phyloP scores from a whole-genome alignment of 2,113 vertebrate species.

The Xenopus tropicalis region UCB_Xtro_10.0 CM004444.2:90300501-90301000 shows the following conservation, averaged over 20 bases:
- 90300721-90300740: neutral
- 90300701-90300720: conserved; percentile 69
- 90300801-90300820: too few species aligned
- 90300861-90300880: too few species aligned
- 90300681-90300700: conserved; percentile 99
- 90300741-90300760: neutral
- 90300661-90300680: conserved; percentile 91
- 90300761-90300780: too few species aligned
- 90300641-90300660: conserved; percentile 80
- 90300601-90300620: conserved; percentile 1
- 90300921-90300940: too few species aligned
- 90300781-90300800: too few species aligned
- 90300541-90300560: conserved; percentile 6
- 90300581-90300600: conserved; percentile 22
- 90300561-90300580: conserved; percentile 30
- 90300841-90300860: too few species aligned
- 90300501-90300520: conserved; percentile 19
- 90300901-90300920: too few species aligned
- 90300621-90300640: conserved; percentile 52
- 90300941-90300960: too few species aligned
- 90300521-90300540: conserved; percentile 1
- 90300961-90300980: too few species aligned
- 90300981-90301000: too few species aligned
- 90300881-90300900: too few species aligned
- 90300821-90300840: too few species aligned